Conservation (phyloP, 2,888 invertebrate species). For the Invenusta paracnida region DNA sequence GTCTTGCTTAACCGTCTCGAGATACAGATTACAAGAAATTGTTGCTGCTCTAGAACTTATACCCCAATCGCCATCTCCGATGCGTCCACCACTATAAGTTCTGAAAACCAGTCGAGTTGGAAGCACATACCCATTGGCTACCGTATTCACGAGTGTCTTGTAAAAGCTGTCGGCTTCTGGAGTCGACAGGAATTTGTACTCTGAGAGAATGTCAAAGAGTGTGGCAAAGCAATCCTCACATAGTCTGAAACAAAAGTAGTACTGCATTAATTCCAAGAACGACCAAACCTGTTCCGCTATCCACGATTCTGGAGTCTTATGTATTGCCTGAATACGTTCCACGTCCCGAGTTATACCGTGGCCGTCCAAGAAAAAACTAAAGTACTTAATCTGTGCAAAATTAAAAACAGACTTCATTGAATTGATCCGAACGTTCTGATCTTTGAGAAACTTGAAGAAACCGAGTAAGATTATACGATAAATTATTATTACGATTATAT, state of each 20-base stretch:
- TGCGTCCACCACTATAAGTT: background rate
- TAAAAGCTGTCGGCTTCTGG: background rate
- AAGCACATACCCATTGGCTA: background rate
- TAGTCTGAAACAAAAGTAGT: background rate
- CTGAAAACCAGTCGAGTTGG: too few relatives aligned
- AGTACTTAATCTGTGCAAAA: background rate
- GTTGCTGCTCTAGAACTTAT: background rate
- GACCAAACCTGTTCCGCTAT: background rate
- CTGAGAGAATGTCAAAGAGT: background rate
- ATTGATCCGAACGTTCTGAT: background rate
- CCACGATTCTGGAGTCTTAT: background rate
- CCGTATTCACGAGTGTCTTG: background rate
- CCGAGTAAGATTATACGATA: too few relatives aligned
- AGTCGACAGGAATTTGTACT: background rate
- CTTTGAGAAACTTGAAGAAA: too few relatives aligned
- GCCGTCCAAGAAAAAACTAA: background rate
- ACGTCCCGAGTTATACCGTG: background rate
- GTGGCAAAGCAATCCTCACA: background rate
- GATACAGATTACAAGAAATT: background rate
- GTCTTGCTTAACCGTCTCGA: background rate
- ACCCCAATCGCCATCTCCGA: background rate
- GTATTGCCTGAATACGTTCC: background rate
- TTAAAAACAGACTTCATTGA: background rate
- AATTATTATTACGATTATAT: too few relatives aligned
- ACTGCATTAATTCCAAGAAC: background rate